These are phyloP conservation scores for Hippocampus zosterae DNA, from an alignment of 2,113 vertebrate genomes.

Conservation along the genomic window DNA sequence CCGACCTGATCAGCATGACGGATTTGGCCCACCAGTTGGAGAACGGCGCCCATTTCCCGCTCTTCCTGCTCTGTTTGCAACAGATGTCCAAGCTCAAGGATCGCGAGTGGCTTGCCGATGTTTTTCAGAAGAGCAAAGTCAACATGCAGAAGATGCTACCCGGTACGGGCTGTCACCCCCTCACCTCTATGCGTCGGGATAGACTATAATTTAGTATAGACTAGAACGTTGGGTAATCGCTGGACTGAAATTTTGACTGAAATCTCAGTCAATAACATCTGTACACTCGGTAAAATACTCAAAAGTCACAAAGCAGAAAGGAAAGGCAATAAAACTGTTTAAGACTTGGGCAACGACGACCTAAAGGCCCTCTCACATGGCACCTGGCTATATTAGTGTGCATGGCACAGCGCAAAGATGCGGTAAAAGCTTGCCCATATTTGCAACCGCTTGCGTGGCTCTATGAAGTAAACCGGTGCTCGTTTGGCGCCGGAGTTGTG, in stretches of 20 bases:
- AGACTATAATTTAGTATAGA: background rate
- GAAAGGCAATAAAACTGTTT: background rate
- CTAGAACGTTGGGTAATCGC: background rate
- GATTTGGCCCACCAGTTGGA: conserved; percentile 94
- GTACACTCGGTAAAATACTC: too few relatives aligned
- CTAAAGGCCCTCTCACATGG: too few relatives aligned
- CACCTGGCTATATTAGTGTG: too few relatives aligned
- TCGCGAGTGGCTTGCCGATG: conserved; percentile 91
- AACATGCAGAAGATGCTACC: conserved; percentile 99
- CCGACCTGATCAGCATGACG: conserved; percentile 87
- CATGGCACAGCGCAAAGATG: too few relatives aligned
- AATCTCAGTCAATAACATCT: background rate
- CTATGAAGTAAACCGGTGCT: too few relatives aligned
- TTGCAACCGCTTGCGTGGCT: too few relatives aligned
- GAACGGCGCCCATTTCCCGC: conserved; percentile 93
- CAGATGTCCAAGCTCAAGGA: conserved; percentile 92
- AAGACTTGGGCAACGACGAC: too few relatives aligned
- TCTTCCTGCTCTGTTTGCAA: conserved; percentile 98
- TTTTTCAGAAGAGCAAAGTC: conserved; percentile 96
- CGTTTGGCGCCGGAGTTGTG: too few relatives aligned
- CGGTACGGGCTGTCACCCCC: conserved; percentile 72
- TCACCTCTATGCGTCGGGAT: background rate
- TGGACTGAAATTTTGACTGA: background rate
- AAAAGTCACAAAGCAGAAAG: background rate
- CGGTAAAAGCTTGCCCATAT: too few relatives aligned